These are phyloP conservation scores for Lomographa bimaculata DNA, from an alignment of 2,888 invertebrate species.

Conservation along the genomic window DNA sequence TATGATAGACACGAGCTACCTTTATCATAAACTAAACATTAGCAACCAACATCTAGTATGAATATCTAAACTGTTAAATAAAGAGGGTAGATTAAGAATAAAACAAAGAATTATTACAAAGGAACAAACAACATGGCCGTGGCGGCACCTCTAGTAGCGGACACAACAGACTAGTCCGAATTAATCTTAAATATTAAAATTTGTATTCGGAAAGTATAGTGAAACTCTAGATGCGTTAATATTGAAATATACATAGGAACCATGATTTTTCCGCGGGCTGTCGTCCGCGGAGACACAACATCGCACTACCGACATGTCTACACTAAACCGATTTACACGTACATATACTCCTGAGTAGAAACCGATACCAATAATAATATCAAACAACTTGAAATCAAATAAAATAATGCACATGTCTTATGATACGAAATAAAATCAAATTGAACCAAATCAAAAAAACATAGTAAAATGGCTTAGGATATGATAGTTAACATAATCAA, in stretches of 20 bases:
- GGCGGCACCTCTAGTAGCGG: slow-evolving; percentile 76
- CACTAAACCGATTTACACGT: slow-evolving; percentile 67
- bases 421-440: slow-evolving; percentile 4
- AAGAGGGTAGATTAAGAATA: slow-evolving; percentile 52
- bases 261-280: slow-evolving; percentile 81
- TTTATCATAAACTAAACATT: slow-evolving; percentile 74
- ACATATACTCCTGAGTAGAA: slow-evolving; percentile 55
- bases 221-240: slow-evolving; percentile 84
- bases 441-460: too few relatives aligned
- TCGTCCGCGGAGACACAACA: slow-evolving; percentile 78
- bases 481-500: neutral
- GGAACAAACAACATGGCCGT: slow-evolving; percentile 78
- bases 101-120: slow-evolving; percentile 60
- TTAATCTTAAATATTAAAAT: slow-evolving; percentile 83
- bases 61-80: slow-evolving; percentile 64
- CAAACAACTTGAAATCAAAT: neutral
- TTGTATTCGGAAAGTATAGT: slow-evolving; percentile 84
- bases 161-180: slow-evolving; percentile 82
- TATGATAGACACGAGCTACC: slow-evolving; percentile 81
- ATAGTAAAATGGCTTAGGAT: neutral
- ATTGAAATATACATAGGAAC: slow-evolving; percentile 85
- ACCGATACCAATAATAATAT: slow-evolving; percentile 49
- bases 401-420: neutral
- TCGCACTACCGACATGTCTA: slow-evolving; percentile 78
- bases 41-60: slow-evolving; percentile 68